phyloP scores from a whole-genome alignment of 2,113 vertebrate genomes.

The Cromileptes altivelis region DNA sequence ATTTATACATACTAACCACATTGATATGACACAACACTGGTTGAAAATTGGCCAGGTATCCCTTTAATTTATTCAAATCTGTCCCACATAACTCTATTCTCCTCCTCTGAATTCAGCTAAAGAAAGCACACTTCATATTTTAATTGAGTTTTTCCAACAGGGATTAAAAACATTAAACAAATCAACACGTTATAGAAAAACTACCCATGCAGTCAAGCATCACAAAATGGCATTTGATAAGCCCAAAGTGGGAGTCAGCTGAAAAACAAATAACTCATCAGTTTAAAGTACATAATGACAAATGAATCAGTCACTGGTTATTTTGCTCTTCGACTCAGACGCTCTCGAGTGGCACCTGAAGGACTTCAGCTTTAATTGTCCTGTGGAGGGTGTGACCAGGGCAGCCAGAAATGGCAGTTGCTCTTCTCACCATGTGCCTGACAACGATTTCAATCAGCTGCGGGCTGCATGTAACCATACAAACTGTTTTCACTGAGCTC shows the following conservation, averaged over 20 bases:
- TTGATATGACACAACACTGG: too few relatives aligned
- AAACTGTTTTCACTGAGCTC: constrained; percentile 16
- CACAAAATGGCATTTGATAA: constrained; percentile 29
- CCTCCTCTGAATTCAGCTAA: constrained; percentile 3
- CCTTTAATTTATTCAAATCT: neutral
- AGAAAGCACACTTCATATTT: constrained; percentile 12
- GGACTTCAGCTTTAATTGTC: constrained; percentile 52
- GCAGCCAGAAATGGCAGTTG: constrained; percentile 46
- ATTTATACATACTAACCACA: too few relatives aligned
- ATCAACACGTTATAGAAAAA: constrained; percentile 19
- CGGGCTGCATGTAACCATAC: constrained; percentile 3
- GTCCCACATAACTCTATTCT: neutral
- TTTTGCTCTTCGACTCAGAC: constrained; percentile 38
- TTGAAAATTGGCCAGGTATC: neutral
- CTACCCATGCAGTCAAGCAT: constrained; percentile 32
- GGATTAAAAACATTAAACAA: constrained; percentile 42
- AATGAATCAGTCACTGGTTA: constrained; percentile 42
- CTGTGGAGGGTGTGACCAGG: constrained; percentile 35
- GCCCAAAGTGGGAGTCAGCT: constrained; percentile 20
- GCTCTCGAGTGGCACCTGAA: constrained; percentile 49
- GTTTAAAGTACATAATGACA: constrained; percentile 53
- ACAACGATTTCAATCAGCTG: constrained; percentile 58
- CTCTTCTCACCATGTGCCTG: constrained; percentile 33
- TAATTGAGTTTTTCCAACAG: constrained; percentile 26
- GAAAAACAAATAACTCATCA: constrained; percentile 32